Percentiles rank a stretch among this genome's conserved stretches.
Conservation (phyloP, 2,113 vertebrate species). For the Colius striatus region DNA sequence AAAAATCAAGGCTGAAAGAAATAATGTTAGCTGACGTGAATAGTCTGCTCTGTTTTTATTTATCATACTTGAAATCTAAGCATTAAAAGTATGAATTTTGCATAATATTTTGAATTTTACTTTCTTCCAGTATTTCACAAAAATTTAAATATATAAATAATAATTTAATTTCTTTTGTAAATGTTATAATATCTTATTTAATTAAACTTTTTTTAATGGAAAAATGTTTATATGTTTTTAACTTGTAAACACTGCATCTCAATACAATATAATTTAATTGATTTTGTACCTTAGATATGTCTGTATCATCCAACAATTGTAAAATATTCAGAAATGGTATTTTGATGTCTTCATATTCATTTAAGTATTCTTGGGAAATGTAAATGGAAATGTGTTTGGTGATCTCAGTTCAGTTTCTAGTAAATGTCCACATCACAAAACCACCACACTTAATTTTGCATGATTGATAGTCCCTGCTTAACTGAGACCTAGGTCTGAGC, state of each 20-base stretch:
- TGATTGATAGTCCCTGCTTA: constrained; percentile 81
- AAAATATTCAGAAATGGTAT: background rate
- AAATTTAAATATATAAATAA: background rate
- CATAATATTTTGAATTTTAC: background rate
- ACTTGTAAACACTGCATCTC: background rate
- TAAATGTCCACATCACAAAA: constrained; percentile 85
- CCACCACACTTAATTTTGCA: constrained; percentile 76
- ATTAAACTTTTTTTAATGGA: background rate
- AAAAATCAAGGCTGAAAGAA: background rate
- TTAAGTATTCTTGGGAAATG: constrained; percentile 45
- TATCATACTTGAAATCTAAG: background rate
- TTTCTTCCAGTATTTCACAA: background rate
- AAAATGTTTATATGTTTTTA: background rate
- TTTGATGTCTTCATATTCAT: background rate
- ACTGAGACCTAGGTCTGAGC: constrained; percentile 70
- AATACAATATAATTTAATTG: background rate
- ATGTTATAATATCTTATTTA: background rate
- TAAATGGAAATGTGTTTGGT: constrained; percentile 67
- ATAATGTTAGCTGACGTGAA: background rate
- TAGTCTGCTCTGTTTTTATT: background rate
- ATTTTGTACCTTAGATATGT: background rate
- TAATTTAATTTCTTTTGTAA: background rate
- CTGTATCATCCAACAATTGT: background rate
- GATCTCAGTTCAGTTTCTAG: constrained; percentile 70
- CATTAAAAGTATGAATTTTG: background rate